Base-by-base conservation (phyloP, 1,140 invertebrate genomes). In the Batillaria attramentaria region DNA sequence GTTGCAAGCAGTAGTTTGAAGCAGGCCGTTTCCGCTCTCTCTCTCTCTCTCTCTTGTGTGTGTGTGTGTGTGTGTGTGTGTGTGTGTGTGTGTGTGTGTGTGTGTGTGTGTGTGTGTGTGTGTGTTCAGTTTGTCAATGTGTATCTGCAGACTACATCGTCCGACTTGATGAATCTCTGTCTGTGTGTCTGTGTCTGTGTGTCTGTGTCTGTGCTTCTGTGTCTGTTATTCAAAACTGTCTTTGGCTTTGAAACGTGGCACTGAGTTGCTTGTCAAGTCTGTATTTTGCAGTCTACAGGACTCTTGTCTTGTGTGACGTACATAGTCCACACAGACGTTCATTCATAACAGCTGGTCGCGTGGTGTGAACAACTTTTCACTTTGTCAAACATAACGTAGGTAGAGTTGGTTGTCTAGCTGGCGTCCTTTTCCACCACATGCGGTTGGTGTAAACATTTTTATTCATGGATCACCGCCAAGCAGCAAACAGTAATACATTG, bases 31-130 rank as follows among this genome's bases (percentile, higher is more conserved):
- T 10, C 46, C 24, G 10, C 10, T 10, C 46, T 50, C 46, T 24
- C 8, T 50, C 8, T 50, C 24, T 10, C 24, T 50, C 8, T 50
- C 46, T 13, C 46, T 50, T 13, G 10, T 24, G 24, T 10, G 46
- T 50, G 46, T 50, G 46, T 50, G 46, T 50, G 46, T 50, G 46
- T 50, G 46, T 50, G 46, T 50, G 46, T 50, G 46, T 50, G 46
- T 50, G 46, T 50, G 46, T 50, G 46, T 50, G 46, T 50, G 46
- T 50, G 46, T 50, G 46, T 50, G 46, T 50, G 46, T 50, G 46
- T 50, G 46, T 50, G 46, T 50, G 46, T 50, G 46, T 50, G 46
- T 50, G 46, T 50, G 46, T 50, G 46, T 50, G 46, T 50, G 46
- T 50, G 46, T 50, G 10, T 13, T 50, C 24, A 13, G 10, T 24